These are phyloP conservation scores for Asbolus verrucosus DNA, from an alignment of 1,140 invertebrate genomes.

Conservation along the genomic window DNA sequence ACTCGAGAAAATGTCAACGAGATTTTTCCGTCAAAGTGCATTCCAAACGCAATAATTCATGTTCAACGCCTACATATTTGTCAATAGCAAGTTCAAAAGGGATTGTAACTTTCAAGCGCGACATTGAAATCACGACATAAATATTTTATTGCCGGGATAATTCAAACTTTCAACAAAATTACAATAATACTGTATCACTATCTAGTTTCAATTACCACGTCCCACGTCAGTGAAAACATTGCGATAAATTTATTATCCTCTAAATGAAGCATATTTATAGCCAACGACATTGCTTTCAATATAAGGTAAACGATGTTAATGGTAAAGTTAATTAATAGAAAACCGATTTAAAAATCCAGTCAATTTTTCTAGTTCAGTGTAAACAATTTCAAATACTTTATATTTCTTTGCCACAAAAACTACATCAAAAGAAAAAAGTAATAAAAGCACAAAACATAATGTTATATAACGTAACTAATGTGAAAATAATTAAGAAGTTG, in stretches of 20 bases:
- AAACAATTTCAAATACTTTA: too few relatives aligned
- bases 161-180: constrained; percentile 8
- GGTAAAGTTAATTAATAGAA: too few relatives aligned
- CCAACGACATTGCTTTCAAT: neutral
- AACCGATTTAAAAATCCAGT: too few relatives aligned
- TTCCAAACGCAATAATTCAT: neutral
- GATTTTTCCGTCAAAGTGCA: constrained; percentile 19
- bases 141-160: constrained; percentile 10
- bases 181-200: neutral
- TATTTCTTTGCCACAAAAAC: neutral
- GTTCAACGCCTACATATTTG: constrained; percentile 10
- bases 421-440: neutral
- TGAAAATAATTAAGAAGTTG: too few relatives aligned
- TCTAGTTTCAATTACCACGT: neutral
- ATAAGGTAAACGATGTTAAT: neutral
- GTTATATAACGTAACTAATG: constrained; percentile 47
- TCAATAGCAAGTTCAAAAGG: neutral
- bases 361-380: too few relatives aligned
- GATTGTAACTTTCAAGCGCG: constrained; percentile 20
- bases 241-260: constrained; percentile 1
- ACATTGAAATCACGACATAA: constrained; percentile 13
- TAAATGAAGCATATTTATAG: neutral
- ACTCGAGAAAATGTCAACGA: constrained; percentile 20
- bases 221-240: neutral
- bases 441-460: constrained; percentile 14